Conservation (phyloP, 1,140 invertebrate genomes). For the Doryteuthis pealeii region DNA sequence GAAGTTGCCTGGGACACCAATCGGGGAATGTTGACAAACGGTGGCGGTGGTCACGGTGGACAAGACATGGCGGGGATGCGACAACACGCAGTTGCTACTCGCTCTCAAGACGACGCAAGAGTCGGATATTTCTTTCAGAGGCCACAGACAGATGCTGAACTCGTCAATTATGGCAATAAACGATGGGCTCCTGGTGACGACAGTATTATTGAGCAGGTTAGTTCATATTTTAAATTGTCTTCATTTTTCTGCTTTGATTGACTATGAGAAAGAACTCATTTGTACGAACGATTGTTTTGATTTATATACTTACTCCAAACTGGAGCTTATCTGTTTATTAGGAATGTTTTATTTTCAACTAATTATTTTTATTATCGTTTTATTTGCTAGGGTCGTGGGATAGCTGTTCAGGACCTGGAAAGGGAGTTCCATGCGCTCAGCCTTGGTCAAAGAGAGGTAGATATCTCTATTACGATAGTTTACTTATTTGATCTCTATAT, state of each 20-base stretch:
- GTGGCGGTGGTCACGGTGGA: slow-evolving; percentile 6
- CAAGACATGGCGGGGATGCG: slow-evolving; percentile 42
- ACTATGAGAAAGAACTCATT: no score
- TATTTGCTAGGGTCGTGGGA: slow-evolving; percentile 33
- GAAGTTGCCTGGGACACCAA: slow-evolving; percentile 52
- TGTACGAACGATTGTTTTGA: no score
- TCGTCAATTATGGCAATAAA: slow-evolving; percentile 67
- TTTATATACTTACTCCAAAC: no score
- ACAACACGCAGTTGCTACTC: slow-evolving; percentile 28
- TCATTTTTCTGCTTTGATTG: no score
- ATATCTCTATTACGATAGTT: no score
- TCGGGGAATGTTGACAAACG: slow-evolving; percentile 46
- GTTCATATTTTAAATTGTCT: background rate
- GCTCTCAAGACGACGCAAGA: slow-evolving; percentile 78
- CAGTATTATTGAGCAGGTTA: slow-evolving; percentile 70
- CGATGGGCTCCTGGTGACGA: slow-evolving; percentile 82
- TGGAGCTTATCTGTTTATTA: no score
- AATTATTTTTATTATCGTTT: no score
- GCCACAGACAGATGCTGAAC: slow-evolving; percentile 74
- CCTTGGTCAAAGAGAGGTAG: slow-evolving; percentile 44
- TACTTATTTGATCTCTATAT: slow-evolving; percentile 21
- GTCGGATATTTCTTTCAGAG: slow-evolving; percentile 86
- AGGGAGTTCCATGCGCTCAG: slow-evolving; percentile 57
- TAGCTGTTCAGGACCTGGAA: slow-evolving; percentile 55
- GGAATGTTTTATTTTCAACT: no score